phyloP scores from a whole-genome alignment of 1,140 invertebrate species.

The Leucophenga varia region DNA sequence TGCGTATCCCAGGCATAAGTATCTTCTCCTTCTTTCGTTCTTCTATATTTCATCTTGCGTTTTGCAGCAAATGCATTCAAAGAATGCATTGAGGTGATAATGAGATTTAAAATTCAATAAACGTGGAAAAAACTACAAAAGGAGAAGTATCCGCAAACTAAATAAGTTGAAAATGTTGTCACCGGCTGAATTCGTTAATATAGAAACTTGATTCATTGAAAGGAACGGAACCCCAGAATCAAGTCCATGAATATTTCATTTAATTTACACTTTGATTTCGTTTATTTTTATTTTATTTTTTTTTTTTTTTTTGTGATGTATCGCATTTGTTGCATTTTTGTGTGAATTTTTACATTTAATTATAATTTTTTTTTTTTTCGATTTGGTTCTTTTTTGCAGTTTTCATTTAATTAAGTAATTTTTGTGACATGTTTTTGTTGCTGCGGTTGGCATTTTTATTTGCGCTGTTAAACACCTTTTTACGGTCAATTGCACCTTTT shows the following conservation, averaged over 20 bases:
- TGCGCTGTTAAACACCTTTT: slow-evolving; percentile 29
- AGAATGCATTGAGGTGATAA: slow-evolving; percentile 50
- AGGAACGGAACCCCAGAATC: too few species aligned
- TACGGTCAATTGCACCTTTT: slow-evolving; percentile 42
- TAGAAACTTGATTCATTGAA: too few species aligned
- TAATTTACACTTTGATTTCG: slow-evolving; percentile 46
- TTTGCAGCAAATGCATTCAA: slow-evolving; percentile 39
- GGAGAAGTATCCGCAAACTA: neutral
- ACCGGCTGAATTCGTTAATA: slow-evolving; percentile 36
- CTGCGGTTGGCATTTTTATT: neutral
- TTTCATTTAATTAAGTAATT: slow-evolving; percentile 48
- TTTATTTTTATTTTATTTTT: too few species aligned
- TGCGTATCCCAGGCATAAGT: too few species aligned
- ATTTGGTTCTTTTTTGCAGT: slow-evolving; percentile 2
- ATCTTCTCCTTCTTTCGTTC: neutral
- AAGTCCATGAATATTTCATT: slow-evolving; percentile 54
- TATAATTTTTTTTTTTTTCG: too few species aligned
- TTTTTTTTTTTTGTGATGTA: too few species aligned
- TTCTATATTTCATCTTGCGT: neutral
- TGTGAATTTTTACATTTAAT: too few species aligned
- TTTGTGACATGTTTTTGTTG: slow-evolving; percentile 24
- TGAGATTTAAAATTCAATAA: slow-evolving; percentile 51
- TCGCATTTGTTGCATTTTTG: too few species aligned
- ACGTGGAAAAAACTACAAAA: slow-evolving; percentile 35
- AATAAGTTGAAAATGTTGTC: neutral